These are phyloP conservation scores for Rhagonycha lutea DNA, from an alignment of 2,888 invertebrate species.

Conservation along the genomic window DNA sequence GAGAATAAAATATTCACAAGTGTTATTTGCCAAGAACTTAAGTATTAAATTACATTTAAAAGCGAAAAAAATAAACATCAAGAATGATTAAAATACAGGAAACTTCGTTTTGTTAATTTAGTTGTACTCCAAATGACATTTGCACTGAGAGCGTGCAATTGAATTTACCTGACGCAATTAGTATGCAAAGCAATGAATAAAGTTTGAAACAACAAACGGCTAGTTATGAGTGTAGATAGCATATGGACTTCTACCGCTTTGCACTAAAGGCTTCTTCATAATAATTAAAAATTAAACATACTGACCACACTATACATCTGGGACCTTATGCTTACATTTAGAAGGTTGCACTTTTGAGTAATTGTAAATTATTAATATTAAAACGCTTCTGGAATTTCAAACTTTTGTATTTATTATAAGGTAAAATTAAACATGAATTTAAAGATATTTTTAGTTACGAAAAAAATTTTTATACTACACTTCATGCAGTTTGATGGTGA, in stretches of 20 bases:
- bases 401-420: neutral
- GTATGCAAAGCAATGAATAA: constrained; percentile 28
- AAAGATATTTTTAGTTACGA: neutral
- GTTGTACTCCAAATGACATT: neutral
- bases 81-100: neutral
- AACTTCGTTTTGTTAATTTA: neutral
- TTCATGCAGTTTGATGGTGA: too few species aligned
- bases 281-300: constrained; percentile 30
- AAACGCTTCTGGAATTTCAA: neutral
- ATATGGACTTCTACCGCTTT: constrained; percentile 25
- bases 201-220: constrained; percentile 22
- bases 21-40: too few species aligned
- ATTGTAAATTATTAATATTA: constrained; percentile 23
- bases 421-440: neutral
- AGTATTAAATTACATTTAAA: neutral
- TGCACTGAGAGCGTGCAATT: constrained; percentile 7
- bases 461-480: too few species aligned
- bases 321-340: constrained; percentile 26
- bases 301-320: constrained; percentile 30
- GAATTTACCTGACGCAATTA: constrained; percentile 23
- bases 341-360: constrained; percentile 24
- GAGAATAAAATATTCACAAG: too few species aligned
- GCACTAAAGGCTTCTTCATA: constrained; percentile 27
- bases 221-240: constrained; percentile 22
- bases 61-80: neutral